Conservation (phyloP, 2,113 vertebrate genomes). For the Isurus oxyrinchus region DNA sequence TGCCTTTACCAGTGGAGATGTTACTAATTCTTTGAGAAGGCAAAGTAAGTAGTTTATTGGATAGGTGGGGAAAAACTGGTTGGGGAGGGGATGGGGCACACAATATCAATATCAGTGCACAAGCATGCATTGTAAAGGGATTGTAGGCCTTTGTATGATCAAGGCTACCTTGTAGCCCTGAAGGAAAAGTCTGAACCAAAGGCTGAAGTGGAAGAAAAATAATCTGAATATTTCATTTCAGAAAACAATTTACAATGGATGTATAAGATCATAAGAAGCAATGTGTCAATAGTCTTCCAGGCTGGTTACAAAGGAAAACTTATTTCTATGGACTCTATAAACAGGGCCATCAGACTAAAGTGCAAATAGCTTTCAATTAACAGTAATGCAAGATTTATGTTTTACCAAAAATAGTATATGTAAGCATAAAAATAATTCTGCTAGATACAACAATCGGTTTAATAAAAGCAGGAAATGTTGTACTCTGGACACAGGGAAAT, state of each 20-base stretch:
- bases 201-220: not conserved
- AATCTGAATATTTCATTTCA: not conserved
- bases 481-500: not conserved
- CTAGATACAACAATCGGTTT: not conserved
- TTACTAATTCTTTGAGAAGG: not conserved
- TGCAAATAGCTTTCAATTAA: not conserved
- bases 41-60: not conserved
- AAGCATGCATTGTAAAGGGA: not conserved
- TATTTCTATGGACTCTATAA: not conserved
- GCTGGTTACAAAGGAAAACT: not conserved
- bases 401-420: not conserved
- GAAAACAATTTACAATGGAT: not conserved
- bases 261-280: not conserved
- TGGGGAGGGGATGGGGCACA: no score
- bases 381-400: not conserved
- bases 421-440: not conserved
- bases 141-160: not conserved
- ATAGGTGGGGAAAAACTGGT: not conserved
- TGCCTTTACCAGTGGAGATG: not conserved
- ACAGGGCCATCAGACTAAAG: not conserved
- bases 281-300: not conserved
- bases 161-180: not conserved
- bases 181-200: not conserved
- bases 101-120: not conserved
- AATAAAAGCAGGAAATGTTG: not conserved